These are phyloP conservation scores for Crax fasciolata DNA, from an alignment of 2,797 vertebrate genomes.

Conservation along the genomic window DNA sequence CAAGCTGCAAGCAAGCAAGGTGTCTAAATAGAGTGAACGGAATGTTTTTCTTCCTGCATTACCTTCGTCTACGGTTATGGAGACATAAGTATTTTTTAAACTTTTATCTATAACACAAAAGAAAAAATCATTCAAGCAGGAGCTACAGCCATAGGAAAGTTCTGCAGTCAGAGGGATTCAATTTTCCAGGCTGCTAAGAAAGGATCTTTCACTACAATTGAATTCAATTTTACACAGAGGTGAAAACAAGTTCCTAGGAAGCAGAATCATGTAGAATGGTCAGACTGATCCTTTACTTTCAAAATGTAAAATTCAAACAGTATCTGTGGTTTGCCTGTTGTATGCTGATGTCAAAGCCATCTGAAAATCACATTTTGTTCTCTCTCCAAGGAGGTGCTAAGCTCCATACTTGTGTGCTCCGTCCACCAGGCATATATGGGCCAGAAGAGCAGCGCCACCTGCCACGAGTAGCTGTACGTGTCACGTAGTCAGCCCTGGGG, in stretches of 20 bases:
- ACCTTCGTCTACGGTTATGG: background rate
- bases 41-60: background rate
- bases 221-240: background rate
- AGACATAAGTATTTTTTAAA: background rate
- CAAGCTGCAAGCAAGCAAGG: background rate
- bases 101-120: background rate
- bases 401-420: conserved; percentile 91
- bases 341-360: background rate
- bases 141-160: background rate
- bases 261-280: accelerated
- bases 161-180: background rate
- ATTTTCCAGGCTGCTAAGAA: background rate
- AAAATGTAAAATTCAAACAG: background rate
- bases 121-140: background rate
- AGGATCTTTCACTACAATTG: background rate
- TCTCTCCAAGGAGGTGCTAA: conserved; percentile 86
- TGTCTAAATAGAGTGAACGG: background rate
- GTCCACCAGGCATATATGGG: conserved; percentile 95
- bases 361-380: background rate
- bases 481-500: conserved; percentile 41
- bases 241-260: background rate
- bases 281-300: background rate
- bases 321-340: background rate
- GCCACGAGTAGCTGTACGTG: conserved; percentile 90
- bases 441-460: conserved; percentile 92